Base-by-base conservation (phyloP, 1,140 invertebrate species). In the Thaumatotibia leucotreta region DNA sequence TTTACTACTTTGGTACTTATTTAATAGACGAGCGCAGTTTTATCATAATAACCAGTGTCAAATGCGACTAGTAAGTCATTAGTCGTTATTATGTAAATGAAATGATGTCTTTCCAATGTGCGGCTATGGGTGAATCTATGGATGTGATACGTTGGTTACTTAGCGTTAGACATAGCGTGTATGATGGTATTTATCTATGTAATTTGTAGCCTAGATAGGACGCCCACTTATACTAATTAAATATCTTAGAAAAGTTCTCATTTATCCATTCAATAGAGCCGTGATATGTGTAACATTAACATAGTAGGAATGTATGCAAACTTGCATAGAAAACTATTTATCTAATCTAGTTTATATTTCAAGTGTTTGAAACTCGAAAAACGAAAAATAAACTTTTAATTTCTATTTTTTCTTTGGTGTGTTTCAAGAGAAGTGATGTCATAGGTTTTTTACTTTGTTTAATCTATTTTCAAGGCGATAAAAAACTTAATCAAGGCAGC, bases 81-180 rank as follows among this genome's bases (percentile, higher is more conserved):
- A 54, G 22, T 23, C 49, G 17, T 23, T 50, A 50, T 20, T 2
- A 45, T 45, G 68, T 23, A 61, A 65, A 68, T 66, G 66, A 63
- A 72, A 67, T 72, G 31, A 78, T 75, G 75, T 82, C 67, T 75
- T 79, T 80, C 70, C 67, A 83, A 76, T 79, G 73, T 73, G 72
- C 76, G 83, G 80, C 81, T 88, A 81, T 82, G 77, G 73, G 75
- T 78, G 67, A 77, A 70, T 83, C 71, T 74, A 73, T 81, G 78
- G 79, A 86, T 90, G 88, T 90, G 86, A 90, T 88, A 88, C 76
- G 80, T 83, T 82, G 76, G 79, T 84, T 72, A 80, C 70, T 77
- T 85, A 87, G 75, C 65, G 31, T 65, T 88, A 87, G 84, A 82
- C 72, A 68, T 89, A 86, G 79, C 61, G 63, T 69, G 63, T 88